Base-by-base conservation (phyloP, 2,888 invertebrate genomes). In the Dynastes tityus region DNA sequence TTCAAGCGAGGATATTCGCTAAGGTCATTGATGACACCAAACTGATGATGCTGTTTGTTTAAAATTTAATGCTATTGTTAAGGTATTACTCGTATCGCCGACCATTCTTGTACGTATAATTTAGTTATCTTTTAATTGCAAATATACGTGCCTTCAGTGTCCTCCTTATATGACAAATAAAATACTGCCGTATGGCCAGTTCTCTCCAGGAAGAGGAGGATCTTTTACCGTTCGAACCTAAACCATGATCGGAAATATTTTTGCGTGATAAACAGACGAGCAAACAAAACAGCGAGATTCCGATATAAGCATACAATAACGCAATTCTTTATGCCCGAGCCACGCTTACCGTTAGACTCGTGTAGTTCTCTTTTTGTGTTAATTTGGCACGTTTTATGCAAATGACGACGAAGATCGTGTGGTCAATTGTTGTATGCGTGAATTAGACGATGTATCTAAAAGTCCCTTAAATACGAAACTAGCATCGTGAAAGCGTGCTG, bases 271-370 rank as follows among this genome's bases (percentile, higher is more conserved):
- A 63, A 74, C 64, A 78, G 49, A 64, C 73, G 51, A 55, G 73
- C 40, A 37, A 53, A 71, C 77, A 64, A 70, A 64, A 53, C 77
- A 78, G 76, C 76, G 71, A 74, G 79, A 81, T 80, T 80, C 81
- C 81, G 76, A 73, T 85, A 86, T 87, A 86, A 86, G 87, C 86
- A 86, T 86, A 87, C 86, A 87, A 87, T 86, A 85, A 86, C 84
- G 83, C 84, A 83, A 83, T 86, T 82, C 84, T 86, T 86, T 85
- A 86, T 86, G 51, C 53, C 37, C 8, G 73, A 37, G 11, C 65
- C 45, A 27, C 51, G 78, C 51, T 40, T 83, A 85, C 86, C 86
- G 87, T 86, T 87, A 86, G 75, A 49, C 49, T 74, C 73, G 73
- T 61, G 73, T 74, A 45, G 73, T 74, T 63, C 73, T 74, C 61